Evolutionary conservation across 1,140 invertebrate genomes (phyloP).

Genomic region (Brachionus manjavacas): DNA sequence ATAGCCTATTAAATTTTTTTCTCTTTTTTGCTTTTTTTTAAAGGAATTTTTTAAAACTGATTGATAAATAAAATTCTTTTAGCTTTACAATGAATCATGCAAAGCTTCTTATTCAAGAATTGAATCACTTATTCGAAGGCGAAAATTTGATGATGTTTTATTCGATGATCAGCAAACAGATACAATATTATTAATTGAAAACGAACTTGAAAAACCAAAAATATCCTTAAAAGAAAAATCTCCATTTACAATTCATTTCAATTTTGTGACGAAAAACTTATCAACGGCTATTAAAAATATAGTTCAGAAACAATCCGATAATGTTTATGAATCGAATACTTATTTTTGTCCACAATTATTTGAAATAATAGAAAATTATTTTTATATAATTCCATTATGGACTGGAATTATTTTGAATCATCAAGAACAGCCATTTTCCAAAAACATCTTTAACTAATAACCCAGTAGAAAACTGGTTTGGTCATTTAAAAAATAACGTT

Average conservation of each 20-base stretch:
- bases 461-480: not conserved
- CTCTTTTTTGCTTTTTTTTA: not conserved
- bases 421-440: not conserved
- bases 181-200: not conserved
- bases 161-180: not conserved
- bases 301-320: not conserved
- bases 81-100: not conserved
- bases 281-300: not conserved
- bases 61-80: not conserved
- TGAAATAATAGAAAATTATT: not conserved
- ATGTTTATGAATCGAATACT: not conserved
- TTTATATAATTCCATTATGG: slow-evolving; percentile 3
- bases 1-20: too few relatives aligned
- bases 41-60: not conserved
- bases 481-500: slow-evolving; percentile 8
- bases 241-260: not conserved
- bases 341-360: not conserved
- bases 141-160: not conserved
- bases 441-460: not conserved
- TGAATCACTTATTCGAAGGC: not conserved
- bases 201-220: not conserved
- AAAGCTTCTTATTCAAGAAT: not conserved
- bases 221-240: not conserved
- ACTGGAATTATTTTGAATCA: not conserved
- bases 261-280: not conserved